phyloP scores from a whole-genome alignment of 2,888 invertebrate species.

The Aphidius colemani region DNA sequence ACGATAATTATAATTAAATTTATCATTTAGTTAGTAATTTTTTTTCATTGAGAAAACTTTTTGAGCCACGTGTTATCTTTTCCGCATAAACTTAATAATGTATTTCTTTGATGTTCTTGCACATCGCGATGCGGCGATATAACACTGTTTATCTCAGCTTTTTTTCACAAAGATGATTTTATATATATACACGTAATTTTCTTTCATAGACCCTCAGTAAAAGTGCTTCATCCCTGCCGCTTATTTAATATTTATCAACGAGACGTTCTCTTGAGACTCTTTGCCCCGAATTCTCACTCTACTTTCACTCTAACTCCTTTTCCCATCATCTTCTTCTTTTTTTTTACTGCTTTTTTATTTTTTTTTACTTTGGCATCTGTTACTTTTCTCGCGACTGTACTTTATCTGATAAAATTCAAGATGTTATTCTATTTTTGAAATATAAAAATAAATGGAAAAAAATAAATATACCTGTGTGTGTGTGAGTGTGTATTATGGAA shows the following conservation, averaged over 20 bases:
- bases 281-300: slow-evolving; percentile 3
- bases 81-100: too few relatives aligned
- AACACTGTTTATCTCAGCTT: neutral
- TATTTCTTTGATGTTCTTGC: too few relatives aligned
- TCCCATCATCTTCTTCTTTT: neutral
- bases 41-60: too few relatives aligned
- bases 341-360: neutral
- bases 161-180: neutral
- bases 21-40: too few relatives aligned
- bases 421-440: neutral
- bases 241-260: slow-evolving; percentile 28
- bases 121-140: slow-evolving; percentile 7
- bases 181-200: slow-evolving; percentile 8
- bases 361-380: neutral
- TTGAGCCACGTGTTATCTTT: too few relatives aligned
- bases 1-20: too few relatives aligned
- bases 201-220: slow-evolving; percentile 14
- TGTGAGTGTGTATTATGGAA: too few relatives aligned
- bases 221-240: slow-evolving; percentile 12
- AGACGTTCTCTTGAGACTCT: slow-evolving; percentile 30
- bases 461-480: neutral
- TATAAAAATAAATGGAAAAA: neutral
- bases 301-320: neutral
- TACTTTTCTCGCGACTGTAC: too few relatives aligned
- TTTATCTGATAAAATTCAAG: neutral